Evolutionary conservation across 1,140 invertebrate genomes (phyloP).

Genomic region (Papilio dardanus): DNA sequence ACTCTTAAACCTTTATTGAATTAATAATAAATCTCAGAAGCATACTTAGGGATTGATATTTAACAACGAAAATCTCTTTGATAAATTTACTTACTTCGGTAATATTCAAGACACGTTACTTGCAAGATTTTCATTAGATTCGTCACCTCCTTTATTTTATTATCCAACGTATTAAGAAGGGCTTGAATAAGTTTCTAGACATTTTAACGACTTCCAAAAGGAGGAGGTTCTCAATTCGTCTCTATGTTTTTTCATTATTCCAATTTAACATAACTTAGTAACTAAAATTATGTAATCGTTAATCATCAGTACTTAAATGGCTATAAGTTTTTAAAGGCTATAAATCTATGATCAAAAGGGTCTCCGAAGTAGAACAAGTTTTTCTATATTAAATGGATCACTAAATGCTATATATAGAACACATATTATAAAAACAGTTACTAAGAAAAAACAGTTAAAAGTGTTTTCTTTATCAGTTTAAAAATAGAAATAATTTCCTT

Average conservation of each 20-base stretch:
- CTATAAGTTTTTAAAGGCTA: no score
- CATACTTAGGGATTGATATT: conserved; percentile 9
- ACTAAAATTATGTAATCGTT: neutral
- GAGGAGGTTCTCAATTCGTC: no score
- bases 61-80: neutral
- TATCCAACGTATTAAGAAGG: neutral
- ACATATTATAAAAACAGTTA: no score
- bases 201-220: no score
- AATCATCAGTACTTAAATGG: no score
- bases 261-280: no score
- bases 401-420: no score
- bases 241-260: no score
- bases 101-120: conserved; percentile 2
- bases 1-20: conserved; percentile 20
- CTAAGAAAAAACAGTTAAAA: neutral
- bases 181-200: no score
- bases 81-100: neutral
- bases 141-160: neutral
- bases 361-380: no score
- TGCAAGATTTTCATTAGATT: neutral
- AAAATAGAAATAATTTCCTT: neutral
- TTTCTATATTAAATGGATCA: no score
- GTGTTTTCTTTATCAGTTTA: neutral
- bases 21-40: conserved; percentile 16
- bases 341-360: no score